These are phyloP conservation scores for Selene dorsalis DNA, from an alignment of 2,797 vertebrate species.

Conservation along the genomic window DNA sequence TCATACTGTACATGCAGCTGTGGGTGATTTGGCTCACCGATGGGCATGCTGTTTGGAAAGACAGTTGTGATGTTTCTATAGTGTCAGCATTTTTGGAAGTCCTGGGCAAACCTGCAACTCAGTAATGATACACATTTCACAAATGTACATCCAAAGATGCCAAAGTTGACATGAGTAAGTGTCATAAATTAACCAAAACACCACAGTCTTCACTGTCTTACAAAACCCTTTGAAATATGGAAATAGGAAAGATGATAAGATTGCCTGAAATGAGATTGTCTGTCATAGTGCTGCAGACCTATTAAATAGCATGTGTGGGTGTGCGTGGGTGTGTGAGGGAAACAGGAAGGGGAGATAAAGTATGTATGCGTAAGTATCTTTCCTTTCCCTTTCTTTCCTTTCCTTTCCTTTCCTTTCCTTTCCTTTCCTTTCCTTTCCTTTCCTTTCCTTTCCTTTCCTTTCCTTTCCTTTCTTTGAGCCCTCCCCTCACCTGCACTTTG, in stretches of 20 bases:
- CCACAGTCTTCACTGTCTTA: constrained; percentile 1
- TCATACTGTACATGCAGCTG: neutral
- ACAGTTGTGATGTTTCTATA: neutral
- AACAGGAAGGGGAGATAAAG: neutral
- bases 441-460: constrained; percentile 7
- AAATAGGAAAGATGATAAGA: constrained; percentile 57
- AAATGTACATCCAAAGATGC: neutral
- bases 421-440: constrained; percentile 1
- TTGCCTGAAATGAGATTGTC: constrained; percentile 57
- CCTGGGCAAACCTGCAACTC: neutral
- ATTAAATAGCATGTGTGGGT: constrained; percentile 23
- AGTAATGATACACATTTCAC: neutral
- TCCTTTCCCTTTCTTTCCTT: too few species aligned
- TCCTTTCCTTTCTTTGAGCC: neutral
- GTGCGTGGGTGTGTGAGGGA: neutral
- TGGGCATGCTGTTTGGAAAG: neutral
- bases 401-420: too few species aligned
- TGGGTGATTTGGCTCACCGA: neutral
- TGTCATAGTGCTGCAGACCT: constrained; percentile 32
- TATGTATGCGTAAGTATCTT: too few species aligned
- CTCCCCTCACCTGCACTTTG: constrained; percentile 36
- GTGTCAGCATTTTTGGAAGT: neutral
- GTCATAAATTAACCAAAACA: constrained; percentile 36
- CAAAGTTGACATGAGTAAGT: constrained; percentile 1
- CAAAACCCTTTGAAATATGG: constrained; percentile 54